phyloP scores from a whole-genome alignment of 1,140 invertebrate species.

The Yoshiicerus persimilis region DNA sequence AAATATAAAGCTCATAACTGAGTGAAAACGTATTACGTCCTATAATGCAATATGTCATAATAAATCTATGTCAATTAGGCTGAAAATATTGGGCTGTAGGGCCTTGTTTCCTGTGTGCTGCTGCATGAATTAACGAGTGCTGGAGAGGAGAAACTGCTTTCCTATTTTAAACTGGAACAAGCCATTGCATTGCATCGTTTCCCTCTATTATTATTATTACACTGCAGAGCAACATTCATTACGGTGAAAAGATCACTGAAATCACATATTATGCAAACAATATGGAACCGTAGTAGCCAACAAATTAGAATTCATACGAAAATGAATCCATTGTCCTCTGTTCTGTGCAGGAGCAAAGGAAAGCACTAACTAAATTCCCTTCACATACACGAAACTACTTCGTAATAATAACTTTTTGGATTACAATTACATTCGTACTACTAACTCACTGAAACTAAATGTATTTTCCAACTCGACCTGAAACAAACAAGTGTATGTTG shows the following conservation, averaged over 20 bases:
- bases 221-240: neutral
- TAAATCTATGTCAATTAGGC: constrained; percentile 37
- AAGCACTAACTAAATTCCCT: no score
- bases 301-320: neutral
- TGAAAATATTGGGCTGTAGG: neutral
- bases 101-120: neutral
- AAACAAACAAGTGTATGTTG: neutral
- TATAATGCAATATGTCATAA: constrained; percentile 8
- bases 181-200: neutral
- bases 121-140: neutral
- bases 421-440: neutral
- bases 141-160: no score
- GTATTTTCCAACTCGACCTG: neutral
- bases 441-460: neutral
- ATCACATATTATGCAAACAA: neutral
- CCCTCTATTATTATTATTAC: neutral
- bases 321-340: neutral
- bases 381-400: neutral
- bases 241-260: neutral
- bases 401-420: neutral
- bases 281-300: neutral
- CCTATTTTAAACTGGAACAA: neutral
- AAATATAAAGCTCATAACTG: neutral
- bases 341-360: no score
- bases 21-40: neutral